Conservation (phyloP, 2,113 vertebrate species). For the Anoura caudifer region DNA sequence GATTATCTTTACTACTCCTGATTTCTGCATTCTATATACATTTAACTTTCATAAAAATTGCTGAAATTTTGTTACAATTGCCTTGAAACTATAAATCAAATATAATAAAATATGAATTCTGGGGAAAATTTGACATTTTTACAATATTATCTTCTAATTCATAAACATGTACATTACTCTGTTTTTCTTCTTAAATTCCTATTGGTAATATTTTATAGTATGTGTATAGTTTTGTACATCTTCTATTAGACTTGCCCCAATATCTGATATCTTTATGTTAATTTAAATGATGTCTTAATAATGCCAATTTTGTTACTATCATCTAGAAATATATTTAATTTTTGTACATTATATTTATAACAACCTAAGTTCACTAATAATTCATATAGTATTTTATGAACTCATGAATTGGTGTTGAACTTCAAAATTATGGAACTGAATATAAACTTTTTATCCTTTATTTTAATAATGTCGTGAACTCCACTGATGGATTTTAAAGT, state of each 20-base stretch:
- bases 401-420: neutral
- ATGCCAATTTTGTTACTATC: neutral
- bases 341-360: constrained; percentile 10
- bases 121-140: neutral
- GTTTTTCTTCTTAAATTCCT: constrained; percentile 15
- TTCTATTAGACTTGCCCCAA: neutral
- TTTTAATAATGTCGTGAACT: neutral
- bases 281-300: neutral
- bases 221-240: neutral
- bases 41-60: neutral
- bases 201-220: neutral
- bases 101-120: neutral
- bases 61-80: neutral
- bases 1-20: neutral
- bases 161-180: neutral
- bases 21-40: neutral
- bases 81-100: neutral
- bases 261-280: neutral
- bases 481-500: neutral
- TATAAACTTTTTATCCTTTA: neutral
- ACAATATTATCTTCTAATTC: neutral
- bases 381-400: neutral
- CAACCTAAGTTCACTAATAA: neutral
- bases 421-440: constrained; percentile 11
- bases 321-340: neutral